Conservation (phyloP, 2,113 vertebrate species). For the Chascanopsetta lugubris region DNA sequence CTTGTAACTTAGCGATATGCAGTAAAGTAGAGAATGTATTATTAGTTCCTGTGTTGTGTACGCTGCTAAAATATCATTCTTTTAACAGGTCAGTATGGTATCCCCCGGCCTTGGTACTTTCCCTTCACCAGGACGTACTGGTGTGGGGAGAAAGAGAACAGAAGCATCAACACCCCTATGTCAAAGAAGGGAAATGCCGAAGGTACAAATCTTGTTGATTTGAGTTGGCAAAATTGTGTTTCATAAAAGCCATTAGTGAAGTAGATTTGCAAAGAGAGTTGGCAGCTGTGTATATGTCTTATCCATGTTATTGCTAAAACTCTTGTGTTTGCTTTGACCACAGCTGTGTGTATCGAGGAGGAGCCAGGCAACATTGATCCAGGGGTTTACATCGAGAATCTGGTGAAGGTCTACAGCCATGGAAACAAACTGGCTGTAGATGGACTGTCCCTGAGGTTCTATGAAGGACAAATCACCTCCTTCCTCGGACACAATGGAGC, state of each 20-base stretch:
- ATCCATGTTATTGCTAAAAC: background rate
- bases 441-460: slow-evolving; percentile 92
- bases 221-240: background rate
- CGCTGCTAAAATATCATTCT: background rate
- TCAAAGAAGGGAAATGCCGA: slow-evolving; percentile 85
- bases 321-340: background rate
- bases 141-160: slow-evolving; percentile 88
- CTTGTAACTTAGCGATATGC: background rate
- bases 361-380: slow-evolving; percentile 90
- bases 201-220: slow-evolving; percentile 77
- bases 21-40: background rate
- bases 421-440: slow-evolving; percentile 96
- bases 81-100: slow-evolving; percentile 92
- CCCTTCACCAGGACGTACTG: slow-evolving; percentile 94
- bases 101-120: slow-evolving; percentile 97
- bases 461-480: slow-evolving; percentile 96
- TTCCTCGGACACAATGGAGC: slow-evolving; percentile 98
- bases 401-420: slow-evolving; percentile 95
- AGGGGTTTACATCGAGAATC: slow-evolving; percentile 95
- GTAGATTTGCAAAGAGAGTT: background rate
- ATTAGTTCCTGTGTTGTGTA: background rate
- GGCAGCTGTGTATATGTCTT: background rate
- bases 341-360: slow-evolving; percentile 93
- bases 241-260: background rate
- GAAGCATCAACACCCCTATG: slow-evolving; percentile 69